Evolutionary conservation across 1,140 invertebrate genomes (phyloP).

Genomic region (Drosophila virilis): DNA sequence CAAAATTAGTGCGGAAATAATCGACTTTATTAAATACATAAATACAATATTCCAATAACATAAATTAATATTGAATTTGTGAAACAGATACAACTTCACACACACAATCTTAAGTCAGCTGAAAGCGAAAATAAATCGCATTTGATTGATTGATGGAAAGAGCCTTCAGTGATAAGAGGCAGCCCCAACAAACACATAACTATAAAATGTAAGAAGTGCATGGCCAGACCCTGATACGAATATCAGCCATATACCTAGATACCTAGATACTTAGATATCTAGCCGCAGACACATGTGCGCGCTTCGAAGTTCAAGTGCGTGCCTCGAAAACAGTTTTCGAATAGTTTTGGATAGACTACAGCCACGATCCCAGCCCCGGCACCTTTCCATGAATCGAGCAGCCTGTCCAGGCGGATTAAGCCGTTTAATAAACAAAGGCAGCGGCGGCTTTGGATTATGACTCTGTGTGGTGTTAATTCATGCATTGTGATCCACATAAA

Average conservation of each 20-base stretch:
- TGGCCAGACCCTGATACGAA: slow-evolving; percentile 27
- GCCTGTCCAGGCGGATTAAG: no score
- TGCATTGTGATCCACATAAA: slow-evolving; percentile 69
- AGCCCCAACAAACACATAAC: slow-evolving; percentile 23
- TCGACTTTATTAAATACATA: slow-evolving; percentile 15
- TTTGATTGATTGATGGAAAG: slow-evolving; percentile 67
- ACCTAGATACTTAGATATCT: slow-evolving; percentile 1
- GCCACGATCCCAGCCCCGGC: not conserved
- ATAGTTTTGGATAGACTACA: not conserved
- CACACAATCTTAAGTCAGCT: slow-evolving; percentile 36
- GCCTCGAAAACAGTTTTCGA: not conserved
- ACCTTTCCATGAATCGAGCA: not conserved
- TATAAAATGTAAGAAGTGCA: slow-evolving; percentile 73
- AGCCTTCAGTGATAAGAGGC: slow-evolving; percentile 56
- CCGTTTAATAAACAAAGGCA: slow-evolving; percentile 21
- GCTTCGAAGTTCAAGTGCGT: slow-evolving; percentile 52
- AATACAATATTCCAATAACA: slow-evolving; percentile 32
- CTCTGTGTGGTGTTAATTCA: slow-evolving; percentile 56
- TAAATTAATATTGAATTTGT: slow-evolving; percentile 23
- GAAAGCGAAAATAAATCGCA: slow-evolving; percentile 58
- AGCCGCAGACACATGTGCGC: not conserved
- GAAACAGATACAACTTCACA: slow-evolving; percentile 21
- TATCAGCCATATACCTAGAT: slow-evolving; percentile 26
- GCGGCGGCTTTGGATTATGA: slow-evolving; percentile 12
- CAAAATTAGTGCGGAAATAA: slow-evolving; percentile 33